Base-by-base conservation (phyloP, 2,888 invertebrate genomes). In the Hydroisotoma schaefferi region DNA sequence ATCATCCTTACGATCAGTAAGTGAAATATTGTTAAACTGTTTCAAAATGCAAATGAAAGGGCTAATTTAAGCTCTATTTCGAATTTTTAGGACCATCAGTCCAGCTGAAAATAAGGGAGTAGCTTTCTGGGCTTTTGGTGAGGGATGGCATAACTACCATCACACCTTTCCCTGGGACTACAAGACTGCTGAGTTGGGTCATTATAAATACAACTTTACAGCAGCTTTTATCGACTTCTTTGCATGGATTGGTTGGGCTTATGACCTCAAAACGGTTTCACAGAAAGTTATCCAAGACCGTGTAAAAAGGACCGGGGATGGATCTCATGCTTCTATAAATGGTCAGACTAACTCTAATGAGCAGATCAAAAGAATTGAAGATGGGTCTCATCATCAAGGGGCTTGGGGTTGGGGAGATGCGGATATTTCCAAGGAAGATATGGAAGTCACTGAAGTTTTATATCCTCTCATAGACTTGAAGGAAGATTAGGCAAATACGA, bases 91-190 rank as follows among this genome's bases (percentile, higher is more conserved):
- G 71, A 79, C 80, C 75, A 87, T 94, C 73, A 87, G 84, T 76
- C 91, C 94, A 0, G 80, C 83, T 0, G 87, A 94, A 78, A 92
- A 89, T 75, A 80, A 82, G 68, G 78, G 81, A 1, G 91, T 93
- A 0, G 84, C 90, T 0, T 73, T 87, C 0, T 77, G 83, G 38
- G 86, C 88, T 0, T 80, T 85, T 47, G 87, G 88, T 22, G 87
- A 89, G 75, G 91, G 90, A 12, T 46, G 46, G 46, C 90, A 91
- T 77, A 91, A 91, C 79, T 91, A 90, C 76, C 91, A 91, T 73
- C 91, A 91, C 76, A 86, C 87, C 22, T 91, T 91, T 78, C 90
- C 91, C 0, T 88, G 46, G 43, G 94, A 94, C 77, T 94, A 94
- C 81, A 88, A 90, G 74, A 88, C 93, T 26, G 86, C 90, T 4